Percentiles rank a stretch among this genome's conserved stretches.
Evolutionary conservation across 2,888 invertebrate genomes (phyloP).

Genomic region (Diaprepes abbreviatus): DNA sequence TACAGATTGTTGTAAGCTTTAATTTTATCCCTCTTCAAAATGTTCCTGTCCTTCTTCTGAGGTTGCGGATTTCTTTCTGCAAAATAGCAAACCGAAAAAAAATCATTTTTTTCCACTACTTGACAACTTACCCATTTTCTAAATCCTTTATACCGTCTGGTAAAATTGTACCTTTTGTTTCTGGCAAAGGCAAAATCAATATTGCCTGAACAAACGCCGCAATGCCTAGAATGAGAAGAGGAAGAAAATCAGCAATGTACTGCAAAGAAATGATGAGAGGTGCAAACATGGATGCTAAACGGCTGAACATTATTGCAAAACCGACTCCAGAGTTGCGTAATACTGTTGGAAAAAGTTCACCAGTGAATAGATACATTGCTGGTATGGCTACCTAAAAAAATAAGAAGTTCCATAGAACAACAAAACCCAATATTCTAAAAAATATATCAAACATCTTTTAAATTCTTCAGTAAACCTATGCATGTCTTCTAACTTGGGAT

Average conservation of each 20-base stretch:
- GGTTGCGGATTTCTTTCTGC: neutral
- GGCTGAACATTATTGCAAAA: slow-evolving; percentile 79
- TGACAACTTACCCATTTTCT: slow-evolving; percentile 29
- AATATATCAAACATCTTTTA: too few species aligned
- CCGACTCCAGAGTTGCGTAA: slow-evolving; percentile 84
- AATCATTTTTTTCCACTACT: neutral
- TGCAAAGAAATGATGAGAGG: slow-evolving; percentile 62
- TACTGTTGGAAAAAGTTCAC: slow-evolving; percentile 84
- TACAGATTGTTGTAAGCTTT: too few species aligned
- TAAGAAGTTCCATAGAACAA: too few species aligned
- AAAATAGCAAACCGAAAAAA: neutral
- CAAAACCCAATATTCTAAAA: too few species aligned
- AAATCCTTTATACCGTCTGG: slow-evolving; percentile 72
- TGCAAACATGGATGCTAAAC: slow-evolving; percentile 81
- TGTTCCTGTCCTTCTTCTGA: neutral
- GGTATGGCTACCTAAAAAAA: slow-evolving; percentile 71
- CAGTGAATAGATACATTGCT: slow-evolving; percentile 80
- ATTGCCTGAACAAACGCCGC: slow-evolving; percentile 59
- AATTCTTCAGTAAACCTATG: too few species aligned
- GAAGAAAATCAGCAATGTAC: slow-evolving; percentile 56
- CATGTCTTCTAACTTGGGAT: too few species aligned
- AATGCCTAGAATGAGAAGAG: slow-evolving; percentile 60
- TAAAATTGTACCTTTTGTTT: slow-evolving; percentile 65
- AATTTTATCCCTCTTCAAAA: neutral
- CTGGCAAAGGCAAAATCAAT: slow-evolving; percentile 63